phyloP scores from a whole-genome alignment of 2,888 invertebrate genomes.

The Salticus scenicus region DNA sequence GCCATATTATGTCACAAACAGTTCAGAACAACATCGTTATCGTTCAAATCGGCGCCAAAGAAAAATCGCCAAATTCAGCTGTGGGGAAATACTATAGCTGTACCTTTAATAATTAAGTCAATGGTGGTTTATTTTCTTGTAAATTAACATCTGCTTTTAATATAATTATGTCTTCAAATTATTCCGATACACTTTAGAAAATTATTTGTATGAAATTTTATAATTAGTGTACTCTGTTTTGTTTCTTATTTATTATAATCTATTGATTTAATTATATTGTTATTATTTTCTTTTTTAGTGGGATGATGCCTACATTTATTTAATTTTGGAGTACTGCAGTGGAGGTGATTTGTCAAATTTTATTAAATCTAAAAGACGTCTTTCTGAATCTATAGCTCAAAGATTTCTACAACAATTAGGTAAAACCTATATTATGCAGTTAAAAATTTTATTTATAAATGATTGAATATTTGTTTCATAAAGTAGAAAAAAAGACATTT shows the following conservation, averaged over 20 bases:
- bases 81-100: no score
- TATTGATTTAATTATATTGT: no score
- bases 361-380: constrained; percentile 81
- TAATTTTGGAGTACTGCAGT: constrained; percentile 90
- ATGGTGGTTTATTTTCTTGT: no score
- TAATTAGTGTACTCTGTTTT: background rate
- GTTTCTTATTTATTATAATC: background rate
- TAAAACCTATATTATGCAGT: constrained; percentile 71
- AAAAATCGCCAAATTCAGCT: no score
- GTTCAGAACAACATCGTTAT: no score
- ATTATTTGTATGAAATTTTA: background rate
- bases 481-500: no score
- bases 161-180: no score
- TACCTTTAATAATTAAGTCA: no score
- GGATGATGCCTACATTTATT: constrained; percentile 84
- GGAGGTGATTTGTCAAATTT: constrained; percentile 88
- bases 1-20: no score
- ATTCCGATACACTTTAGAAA: no score
- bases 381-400: constrained; percentile 83
- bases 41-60: no score
- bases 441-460: background rate
- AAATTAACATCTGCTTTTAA: no score
- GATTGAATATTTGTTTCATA: background rate
- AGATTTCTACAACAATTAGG: constrained; percentile 87
- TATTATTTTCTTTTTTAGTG: constrained; percentile 75